Base-by-base conservation (phyloP, 1,140 invertebrate genomes). In the Brachionus sp. region DNA sequence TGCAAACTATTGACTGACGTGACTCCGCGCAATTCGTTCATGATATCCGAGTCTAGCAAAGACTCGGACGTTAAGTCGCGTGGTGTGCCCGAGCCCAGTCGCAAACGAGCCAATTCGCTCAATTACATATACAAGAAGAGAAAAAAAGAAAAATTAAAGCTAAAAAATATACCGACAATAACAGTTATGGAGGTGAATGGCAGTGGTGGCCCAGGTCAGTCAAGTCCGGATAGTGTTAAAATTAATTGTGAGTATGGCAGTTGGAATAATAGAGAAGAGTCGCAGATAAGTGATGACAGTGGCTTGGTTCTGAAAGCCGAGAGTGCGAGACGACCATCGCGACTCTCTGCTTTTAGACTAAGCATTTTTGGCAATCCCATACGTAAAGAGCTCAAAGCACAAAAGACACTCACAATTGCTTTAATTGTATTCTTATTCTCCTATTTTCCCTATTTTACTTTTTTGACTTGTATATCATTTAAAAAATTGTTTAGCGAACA, bases 391-490 rank as follows among this genome's bases (percentile, higher is more conserved):
- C 25, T 83, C 0, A 46, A 83, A 35, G 80, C 80, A 16, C 80
- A 83, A 68, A 66, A 83, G 16, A 70, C 80, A 29, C 7, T 83
- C 6, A 70, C 64, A 6, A 73, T 73, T 12, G 80, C 44, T 6
- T 35, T 83, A 2, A 46, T 83, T 12, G 80, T 83, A 4, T 83
- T 83, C 37, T 50, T 83, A 12, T 13, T 83, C 12, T 70, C 25
- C 2, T 83, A 83, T 53, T 70, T 83, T 29, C 80, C 80, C 4
- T 83, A 68, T 19, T 83, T 83, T 57, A 83, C 66, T 19, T 80
- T 62, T 42, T 62, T 80, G 12, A 80, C 77, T 13, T 19, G 37
- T 10, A 80, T 23, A 5, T 37, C 77, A 1, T 80, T 57, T 12
- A 39, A 37, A 19, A 37, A 44, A 4, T 39, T 78, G 75, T 19